Percentiles rank a stretch among this genome's conserved stretches.
Evolutionary conservation across 53 echinoderm and acorn worm genomes (phyloP).

Genomic region (Holothuria leucospilota): DNA sequence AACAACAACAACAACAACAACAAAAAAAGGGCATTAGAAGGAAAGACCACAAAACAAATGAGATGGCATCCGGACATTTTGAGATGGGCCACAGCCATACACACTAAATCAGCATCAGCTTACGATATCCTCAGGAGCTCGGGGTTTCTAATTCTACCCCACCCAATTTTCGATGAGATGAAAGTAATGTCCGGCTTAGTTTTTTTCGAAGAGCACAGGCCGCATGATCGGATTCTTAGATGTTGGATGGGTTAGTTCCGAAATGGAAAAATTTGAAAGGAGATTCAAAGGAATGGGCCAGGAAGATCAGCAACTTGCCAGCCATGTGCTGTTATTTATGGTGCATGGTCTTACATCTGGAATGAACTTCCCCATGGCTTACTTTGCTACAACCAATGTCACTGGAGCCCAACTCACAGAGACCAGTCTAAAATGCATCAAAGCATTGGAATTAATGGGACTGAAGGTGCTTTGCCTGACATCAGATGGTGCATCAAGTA

Average conservation of each 20-base stretch:
- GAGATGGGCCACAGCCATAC: constrained; percentile 2
- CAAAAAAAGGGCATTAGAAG: no score
- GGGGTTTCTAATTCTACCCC: background rate
- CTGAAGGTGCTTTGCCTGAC: no score
- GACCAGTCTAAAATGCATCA: no score
- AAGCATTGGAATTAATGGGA: no score
- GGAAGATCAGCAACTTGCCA: background rate
- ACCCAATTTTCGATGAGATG: constrained; percentile 23
- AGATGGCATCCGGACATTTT: constrained; percentile 31
- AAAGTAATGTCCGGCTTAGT: constrained; percentile 13
- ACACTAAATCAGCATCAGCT: constrained; percentile 1
- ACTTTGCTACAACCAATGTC: no score
- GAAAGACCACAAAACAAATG: background rate
- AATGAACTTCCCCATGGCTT: no score
- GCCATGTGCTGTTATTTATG: background rate
- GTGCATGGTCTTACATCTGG: no score
- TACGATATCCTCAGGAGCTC: background rate
- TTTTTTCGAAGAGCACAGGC: constrained; percentile 13
- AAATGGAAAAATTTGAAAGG: background rate
- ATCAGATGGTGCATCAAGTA: no score
- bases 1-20: background rate
- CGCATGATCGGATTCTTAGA: constrained; percentile 9
- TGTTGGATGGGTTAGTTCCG: background rate
- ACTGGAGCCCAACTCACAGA: no score
- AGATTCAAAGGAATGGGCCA: background rate